Conservation (phyloP, 2,797 vertebrate genomes). For the Mormyrus proboscirostris region DNA sequence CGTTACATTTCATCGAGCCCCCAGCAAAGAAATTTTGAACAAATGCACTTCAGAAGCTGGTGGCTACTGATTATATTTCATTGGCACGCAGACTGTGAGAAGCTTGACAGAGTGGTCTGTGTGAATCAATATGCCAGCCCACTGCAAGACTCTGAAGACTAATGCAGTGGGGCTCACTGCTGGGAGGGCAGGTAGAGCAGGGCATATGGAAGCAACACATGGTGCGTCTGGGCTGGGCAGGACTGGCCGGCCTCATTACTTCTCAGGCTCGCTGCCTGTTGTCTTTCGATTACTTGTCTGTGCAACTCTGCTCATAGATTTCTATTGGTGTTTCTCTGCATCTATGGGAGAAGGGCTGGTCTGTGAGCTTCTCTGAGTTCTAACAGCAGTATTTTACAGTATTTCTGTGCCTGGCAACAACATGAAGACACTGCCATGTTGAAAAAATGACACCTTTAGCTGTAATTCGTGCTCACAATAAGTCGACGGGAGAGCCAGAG, state of each 20-base stretch:
- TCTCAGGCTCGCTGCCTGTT: not conserved
- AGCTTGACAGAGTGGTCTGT: slow-evolving; percentile 1
- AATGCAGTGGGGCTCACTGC: not conserved
- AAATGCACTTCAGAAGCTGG: not conserved
- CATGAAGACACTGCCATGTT: not conserved
- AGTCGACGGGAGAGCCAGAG: not conserved
- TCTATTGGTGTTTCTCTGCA: not conserved
- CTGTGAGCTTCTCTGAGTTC: not conserved
- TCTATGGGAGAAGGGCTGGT: not conserved
- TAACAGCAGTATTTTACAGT: not conserved
- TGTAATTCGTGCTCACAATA: not conserved
- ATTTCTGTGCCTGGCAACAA: not conserved
- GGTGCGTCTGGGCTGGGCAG: not conserved
- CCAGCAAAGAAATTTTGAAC: not conserved
- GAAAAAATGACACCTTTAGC: not conserved
- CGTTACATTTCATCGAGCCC: not conserved
- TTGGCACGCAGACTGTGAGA: slow-evolving; percentile 1
- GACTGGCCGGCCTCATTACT: not conserved
- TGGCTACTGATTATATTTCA: not conserved
- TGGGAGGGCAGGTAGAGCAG: not conserved
- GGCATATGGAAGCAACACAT: not conserved
- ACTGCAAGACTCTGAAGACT: not conserved
- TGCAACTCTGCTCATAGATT: slow-evolving; percentile 1
- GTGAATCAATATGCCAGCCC: slow-evolving; percentile 12
- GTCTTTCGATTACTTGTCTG: not conserved